Base-by-base conservation (phyloP, 2,113 vertebrate genomes). In the Eolophus roseicapilla region DNA sequence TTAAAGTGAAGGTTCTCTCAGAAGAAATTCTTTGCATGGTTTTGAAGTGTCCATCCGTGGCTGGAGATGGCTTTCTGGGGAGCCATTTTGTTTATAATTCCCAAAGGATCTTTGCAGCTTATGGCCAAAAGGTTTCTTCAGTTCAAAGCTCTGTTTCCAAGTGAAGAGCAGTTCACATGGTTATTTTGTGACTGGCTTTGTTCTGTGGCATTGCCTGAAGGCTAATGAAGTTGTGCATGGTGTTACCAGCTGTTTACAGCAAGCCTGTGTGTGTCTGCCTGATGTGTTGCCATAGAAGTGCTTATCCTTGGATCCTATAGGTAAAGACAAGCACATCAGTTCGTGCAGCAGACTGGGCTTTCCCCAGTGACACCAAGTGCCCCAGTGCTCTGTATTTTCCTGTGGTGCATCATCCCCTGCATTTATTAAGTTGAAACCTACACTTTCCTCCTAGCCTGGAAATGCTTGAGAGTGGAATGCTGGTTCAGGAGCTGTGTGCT, bases 191-290 rank as follows among this genome's bases (percentile, higher is more conserved):
- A 17, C 33, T 63, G 31, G 3, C 28, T 64, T 75, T 70, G 33
- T 31, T 33, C 47, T 27, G 37, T 39, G 52, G 19, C 28, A 17
- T 28, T 78, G 47, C 41, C 46, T 28, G 21, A 6, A 12, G 15
- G 43, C 39, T 39, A 4, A 25, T 41, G 5, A 71, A 50, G 17
- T 21, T 31, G 47, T 46, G 41, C 6, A 1, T 12, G 15, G 11
- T 31, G 3, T 43, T 44, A 47, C 44, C 24, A 19, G 16, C 49
- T 60, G 44, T 49, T 53, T 25, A 12, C 21, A 43, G 47, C 65
- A 41, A 35, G 31, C 15, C 11, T 7, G 28, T 23, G 1, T 52
- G 39, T 8, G 15, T 13, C 44, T 59, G 3, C 1, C 2, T 29
- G 55, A 43, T 46, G 55, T 70, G 41, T 53, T 68, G 60, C 86